Base-by-base conservation (phyloP, 1,140 invertebrate species). In the Archivesica marissinica region DNA sequence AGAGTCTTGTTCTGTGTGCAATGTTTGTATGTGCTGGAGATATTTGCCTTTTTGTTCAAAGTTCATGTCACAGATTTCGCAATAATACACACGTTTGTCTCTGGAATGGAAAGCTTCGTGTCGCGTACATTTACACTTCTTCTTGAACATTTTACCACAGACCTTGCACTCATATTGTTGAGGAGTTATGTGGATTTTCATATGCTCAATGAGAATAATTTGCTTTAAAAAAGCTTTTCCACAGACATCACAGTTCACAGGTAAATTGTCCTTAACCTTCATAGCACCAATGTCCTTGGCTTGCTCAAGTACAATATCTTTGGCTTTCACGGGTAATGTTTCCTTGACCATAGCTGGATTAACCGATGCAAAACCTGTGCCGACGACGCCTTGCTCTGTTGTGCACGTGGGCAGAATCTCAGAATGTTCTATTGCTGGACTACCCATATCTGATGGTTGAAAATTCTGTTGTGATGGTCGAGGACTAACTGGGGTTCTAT, bases 41-140 rank as follows among this genome's bases (percentile, higher is more conserved):
- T 82, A 82, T 50, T 82, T 74, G 0, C 79, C 79, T 47, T 82
- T 82, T 30, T 70, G 61, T 82, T 82, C 64, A 74, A 82, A 82
- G 44, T 47, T 47, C 30, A 30, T 44, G 25, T 82, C 68, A 61
- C 79, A 82, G 54, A 82, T 39, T 39, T 82, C 79, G 61, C 79
- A 82, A n/a, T 74, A 74, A 15, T 68, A 72, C 30, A 82, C 25
- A 17, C 56, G 44, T 7, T 74, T 70, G 33, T 82, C 68, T 33
- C 79, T 35, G 38, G 66, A 64, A 70, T 82, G 79, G 20, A 82
- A 35, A 3, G 47, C 52, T 33, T 82, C 79, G 44, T 82, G 79
- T 1, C 79, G 47, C 6, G 79, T 25, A 38, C 79, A 74, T 82
- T 82, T 82, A 1, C 50, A 59, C n/a, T 82, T 59, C 35, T 68